Conservation (phyloP, 2,888 invertebrate genomes). For the Phyllotreta cruciferae region DNA sequence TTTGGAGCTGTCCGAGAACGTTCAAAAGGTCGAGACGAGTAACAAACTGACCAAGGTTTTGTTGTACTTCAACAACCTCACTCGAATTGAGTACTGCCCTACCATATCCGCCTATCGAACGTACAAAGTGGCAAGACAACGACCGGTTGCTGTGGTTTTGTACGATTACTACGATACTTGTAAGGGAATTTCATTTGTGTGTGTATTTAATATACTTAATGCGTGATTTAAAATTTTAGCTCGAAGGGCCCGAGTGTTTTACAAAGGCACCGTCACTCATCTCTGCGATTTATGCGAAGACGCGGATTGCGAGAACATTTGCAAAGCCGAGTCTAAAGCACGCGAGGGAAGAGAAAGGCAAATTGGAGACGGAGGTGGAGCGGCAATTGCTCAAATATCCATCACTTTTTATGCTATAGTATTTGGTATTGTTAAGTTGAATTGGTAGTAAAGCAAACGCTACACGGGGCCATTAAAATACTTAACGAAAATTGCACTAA, state of each 20-base stretch:
- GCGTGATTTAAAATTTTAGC: constrained; percentile 62
- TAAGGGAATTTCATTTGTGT: constrained; percentile 61
- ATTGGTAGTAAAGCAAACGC: background rate
- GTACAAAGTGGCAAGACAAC: constrained; percentile 84
- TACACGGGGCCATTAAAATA: background rate
- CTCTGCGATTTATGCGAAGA: constrained; percentile 86
- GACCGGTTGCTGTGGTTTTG: constrained; percentile 83
- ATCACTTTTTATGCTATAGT: background rate
- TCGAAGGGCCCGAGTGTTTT: constrained; percentile 83
- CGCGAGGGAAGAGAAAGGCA: constrained; percentile 57
- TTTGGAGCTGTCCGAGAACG: constrained; percentile 64
- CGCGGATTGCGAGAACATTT: constrained; percentile 66
- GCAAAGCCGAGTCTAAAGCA: constrained; percentile 56
- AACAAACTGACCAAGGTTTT: constrained; percentile 71
- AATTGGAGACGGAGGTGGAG: constrained; percentile 27
- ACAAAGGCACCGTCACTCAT: constrained; percentile 72
- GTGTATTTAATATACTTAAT: background rate
- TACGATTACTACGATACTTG: constrained; percentile 93
- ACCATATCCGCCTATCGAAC: constrained; percentile 84
- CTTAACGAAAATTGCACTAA: too few relatives aligned
- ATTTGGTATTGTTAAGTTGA: background rate
- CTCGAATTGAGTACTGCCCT: constrained; percentile 74
- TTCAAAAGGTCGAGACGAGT: constrained; percentile 73
- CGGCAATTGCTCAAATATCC: constrained; percentile 25
- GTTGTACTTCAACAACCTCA: constrained; percentile 76